Evolutionary conservation across 2,113 vertebrate genomes (phyloP).

Genomic region (Odobenus rosmarus): DNA sequence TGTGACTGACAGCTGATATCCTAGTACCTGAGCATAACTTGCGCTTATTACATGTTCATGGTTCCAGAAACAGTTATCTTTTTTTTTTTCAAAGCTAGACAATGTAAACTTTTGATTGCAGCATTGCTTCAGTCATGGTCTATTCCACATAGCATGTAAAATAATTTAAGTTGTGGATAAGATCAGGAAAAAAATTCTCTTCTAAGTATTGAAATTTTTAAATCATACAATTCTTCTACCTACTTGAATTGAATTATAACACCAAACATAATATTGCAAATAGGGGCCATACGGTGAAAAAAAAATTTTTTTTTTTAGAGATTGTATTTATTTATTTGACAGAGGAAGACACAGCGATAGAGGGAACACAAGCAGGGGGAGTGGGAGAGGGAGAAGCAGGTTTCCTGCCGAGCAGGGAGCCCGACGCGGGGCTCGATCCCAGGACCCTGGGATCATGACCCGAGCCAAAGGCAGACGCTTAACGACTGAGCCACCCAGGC

Average conservation of each 20-base stretch:
- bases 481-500: no score
- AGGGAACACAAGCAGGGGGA: no score
- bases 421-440: no score
- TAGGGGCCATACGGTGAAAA: neutral
- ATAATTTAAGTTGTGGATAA: conserved; percentile 11
- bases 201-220: conserved; percentile 36
- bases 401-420: no score
- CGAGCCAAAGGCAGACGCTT: no score
- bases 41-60: neutral
- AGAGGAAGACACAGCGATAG: no score
- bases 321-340: no score
- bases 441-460: no score
- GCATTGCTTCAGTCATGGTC: neutral
- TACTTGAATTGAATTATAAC: conserved; percentile 24
- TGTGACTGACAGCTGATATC: neutral
- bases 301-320: neutral
- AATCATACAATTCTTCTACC: neutral
- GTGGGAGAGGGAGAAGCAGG: no score
- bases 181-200: conserved; percentile 33
- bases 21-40: neutral
- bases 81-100: neutral
- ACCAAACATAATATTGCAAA: neutral
- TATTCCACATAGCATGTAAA: neutral
- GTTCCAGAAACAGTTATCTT: neutral
- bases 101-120: neutral